Percentiles rank a stretch among this genome's conserved stretches.
These are phyloP conservation scores for Meiosimyza platycephala DNA, from an alignment of 2,888 invertebrate genomes.

Conservation along the genomic window DNA sequence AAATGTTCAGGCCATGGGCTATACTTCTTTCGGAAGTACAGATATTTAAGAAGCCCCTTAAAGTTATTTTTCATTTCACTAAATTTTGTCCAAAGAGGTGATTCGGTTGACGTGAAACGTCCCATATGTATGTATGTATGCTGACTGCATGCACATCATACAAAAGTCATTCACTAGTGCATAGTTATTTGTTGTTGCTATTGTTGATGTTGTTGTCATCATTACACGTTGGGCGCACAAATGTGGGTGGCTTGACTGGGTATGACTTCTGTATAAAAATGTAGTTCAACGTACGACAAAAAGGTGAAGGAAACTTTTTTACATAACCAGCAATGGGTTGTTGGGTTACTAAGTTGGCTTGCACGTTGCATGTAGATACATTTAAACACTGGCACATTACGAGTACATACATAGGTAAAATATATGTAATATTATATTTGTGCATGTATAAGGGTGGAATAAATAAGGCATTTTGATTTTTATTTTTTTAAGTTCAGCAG, in stretches of 20 bases:
- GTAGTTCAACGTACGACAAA: constrained; percentile 48
- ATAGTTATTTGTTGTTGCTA: constrained; percentile 12
- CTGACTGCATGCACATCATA: neutral
- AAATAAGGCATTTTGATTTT: too few relatives aligned
- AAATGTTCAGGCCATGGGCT: too few relatives aligned
- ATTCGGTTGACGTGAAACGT: too few relatives aligned
- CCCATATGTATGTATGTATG: neutral
- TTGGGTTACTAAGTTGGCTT: neutral
- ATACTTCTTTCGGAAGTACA: too few relatives aligned
- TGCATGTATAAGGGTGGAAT: too few relatives aligned
- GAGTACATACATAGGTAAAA: neutral
- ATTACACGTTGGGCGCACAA: constrained; percentile 26
- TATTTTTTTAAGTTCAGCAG: neutral
- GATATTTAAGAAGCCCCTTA: too few relatives aligned
- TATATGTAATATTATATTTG: neutral
- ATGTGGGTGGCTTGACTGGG: constrained; percentile 31
- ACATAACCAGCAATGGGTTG: neutral
- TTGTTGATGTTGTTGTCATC: constrained; percentile 13
- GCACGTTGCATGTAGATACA: neutral
- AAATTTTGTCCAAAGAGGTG: too few relatives aligned
- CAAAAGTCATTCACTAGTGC: constrained; percentile 8
- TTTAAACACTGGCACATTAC: neutral
- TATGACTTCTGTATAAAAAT: constrained; percentile 23
- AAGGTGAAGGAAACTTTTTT: constrained; percentile 47
- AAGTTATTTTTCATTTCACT: too few relatives aligned